Evolutionary conservation across 2,888 invertebrate species (phyloP), one percentile per base, ranked within the genome.

Genomic region (Drosophila phalerata): DNA sequence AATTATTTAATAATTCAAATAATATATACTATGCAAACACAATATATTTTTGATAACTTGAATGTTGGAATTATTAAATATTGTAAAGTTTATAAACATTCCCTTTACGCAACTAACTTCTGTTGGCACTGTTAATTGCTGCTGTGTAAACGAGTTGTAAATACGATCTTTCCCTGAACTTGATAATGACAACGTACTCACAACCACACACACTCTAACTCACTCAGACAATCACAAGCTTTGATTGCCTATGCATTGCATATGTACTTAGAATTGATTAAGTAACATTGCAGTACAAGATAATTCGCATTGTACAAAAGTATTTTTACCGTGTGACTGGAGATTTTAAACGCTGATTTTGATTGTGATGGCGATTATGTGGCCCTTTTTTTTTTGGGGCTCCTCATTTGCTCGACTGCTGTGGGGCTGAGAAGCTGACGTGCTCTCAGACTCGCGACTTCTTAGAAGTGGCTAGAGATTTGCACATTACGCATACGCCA

Each of bases 401-500:
- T n/a, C 5, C 40, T 65, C 52, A 71, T 67, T 76, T 73, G 65
- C 60, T 38, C 56, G 42, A 49, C 74, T 66, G 53, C 55, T 64
- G 67, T 66, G 73, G 87, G n/a, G 42, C 19, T 51, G 73, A 48
- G 43, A 53, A 65, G 65, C 60, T 66, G 86, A 66, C 81, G 83
- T 86, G 88, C 68, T 77, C 56, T 32, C 32, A 42, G 45, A 52
- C 63, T 64, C 56, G 40, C 47, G 62, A 32, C 56, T 48, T 30
- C 32, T 53, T 40, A 17, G 49, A 52, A 32, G 32, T 32, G 43
- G 15, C 13, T 30, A 25, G 8, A 69, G 22, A 43, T n/a, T 30
- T 67, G 40, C 22, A 38, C 52, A 51, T 19, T 88, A 72, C 76
- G 80, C 82, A 81, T 70, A 81, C 81, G 85, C 47, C 56, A 47